phyloP scores from a whole-genome alignment of 2,888 invertebrate species.

The Drosophila barbarae region DNA sequence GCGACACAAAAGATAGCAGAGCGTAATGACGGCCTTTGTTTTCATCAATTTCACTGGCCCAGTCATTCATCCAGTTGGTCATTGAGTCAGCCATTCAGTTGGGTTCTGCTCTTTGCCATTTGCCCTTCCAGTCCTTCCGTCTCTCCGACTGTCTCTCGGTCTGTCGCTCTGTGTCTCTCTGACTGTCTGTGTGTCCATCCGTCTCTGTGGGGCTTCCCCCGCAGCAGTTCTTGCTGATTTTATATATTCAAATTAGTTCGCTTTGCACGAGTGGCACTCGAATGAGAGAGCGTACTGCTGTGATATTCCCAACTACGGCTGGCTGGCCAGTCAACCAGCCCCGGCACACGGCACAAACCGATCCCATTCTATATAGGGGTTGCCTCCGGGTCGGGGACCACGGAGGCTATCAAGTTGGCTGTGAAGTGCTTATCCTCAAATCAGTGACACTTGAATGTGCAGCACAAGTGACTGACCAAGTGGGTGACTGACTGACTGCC shows the following conservation, averaged over 20 bases:
- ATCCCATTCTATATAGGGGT: slow-evolving; percentile 12
- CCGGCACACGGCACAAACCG: slow-evolving; percentile 22
- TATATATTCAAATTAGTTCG: slow-evolving; percentile 76
- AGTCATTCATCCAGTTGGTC: slow-evolving; percentile 27
- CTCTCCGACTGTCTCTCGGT: not conserved
- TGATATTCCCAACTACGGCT: slow-evolving; percentile 64
- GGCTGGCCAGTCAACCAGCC: slow-evolving; percentile 39
- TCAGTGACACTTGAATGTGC: slow-evolving; percentile 77
- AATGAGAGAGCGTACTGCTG: slow-evolving; percentile 62
- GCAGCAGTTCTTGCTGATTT: slow-evolving; percentile 60
- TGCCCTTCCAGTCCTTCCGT: slow-evolving; percentile 10
- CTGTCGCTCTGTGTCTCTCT: too few relatives aligned
- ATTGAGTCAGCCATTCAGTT: slow-evolving; percentile 28
- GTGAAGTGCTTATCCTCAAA: slow-evolving; percentile 75
- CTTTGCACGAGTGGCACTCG: slow-evolving; percentile 74
- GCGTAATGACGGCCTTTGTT: slow-evolving; percentile 45
- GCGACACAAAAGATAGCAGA: slow-evolving; percentile 26
- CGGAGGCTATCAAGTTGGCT: slow-evolving; percentile 72
- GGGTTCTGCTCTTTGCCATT: slow-evolving; percentile 20
- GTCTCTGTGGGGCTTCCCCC: slow-evolving; percentile 29
- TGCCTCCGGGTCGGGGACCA: not conserved
- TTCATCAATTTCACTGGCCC: slow-evolving; percentile 37
- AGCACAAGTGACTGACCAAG: slow-evolving; percentile 74
- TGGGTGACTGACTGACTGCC: slow-evolving; percentile 54
- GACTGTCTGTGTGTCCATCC: not conserved